Conservation (phyloP, 92 coral and sea anemone genomes). For the Pocillopora meandrina region DNA sequence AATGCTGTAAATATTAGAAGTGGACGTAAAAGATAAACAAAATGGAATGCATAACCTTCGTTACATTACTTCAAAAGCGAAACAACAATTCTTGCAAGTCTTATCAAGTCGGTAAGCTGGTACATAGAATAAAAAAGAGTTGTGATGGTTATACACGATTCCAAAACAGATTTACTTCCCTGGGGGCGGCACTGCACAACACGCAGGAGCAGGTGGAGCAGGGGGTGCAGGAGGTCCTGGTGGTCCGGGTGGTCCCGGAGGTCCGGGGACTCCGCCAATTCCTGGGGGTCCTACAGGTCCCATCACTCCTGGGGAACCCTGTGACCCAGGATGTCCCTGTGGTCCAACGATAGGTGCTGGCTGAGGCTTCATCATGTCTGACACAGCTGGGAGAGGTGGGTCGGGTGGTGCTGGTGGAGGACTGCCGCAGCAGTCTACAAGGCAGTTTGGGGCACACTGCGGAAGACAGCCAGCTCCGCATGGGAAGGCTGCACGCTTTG, state of each 20-base stretch:
- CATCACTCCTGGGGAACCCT: constrained; percentile 56
- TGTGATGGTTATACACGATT: background rate
- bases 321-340: constrained; percentile 57
- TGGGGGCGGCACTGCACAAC: constrained; percentile 50
- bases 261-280: constrained; percentile 58
- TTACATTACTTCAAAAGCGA: background rate
- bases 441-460: constrained; percentile 60
- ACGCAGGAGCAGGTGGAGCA: constrained; percentile 44
- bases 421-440: constrained; percentile 38
- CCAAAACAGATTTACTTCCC: constrained; percentile 18
- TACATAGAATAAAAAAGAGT: background rate
- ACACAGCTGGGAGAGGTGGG: constrained; percentile 30
- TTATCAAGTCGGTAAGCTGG: background rate
- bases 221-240: constrained; percentile 60
- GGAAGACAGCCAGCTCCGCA: constrained; percentile 61
- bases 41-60: background rate
- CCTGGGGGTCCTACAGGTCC: constrained; percentile 66
- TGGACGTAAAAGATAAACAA: no score
- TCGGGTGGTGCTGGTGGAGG: constrained; percentile 47
- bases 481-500: constrained; percentile 68
- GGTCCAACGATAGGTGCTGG: constrained; percentile 36
- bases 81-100: background rate
- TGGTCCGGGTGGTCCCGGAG: constrained; percentile 65
- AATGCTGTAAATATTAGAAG: no score
- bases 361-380: constrained; percentile 12